A percentile compares a stretch with the other conserved stretches of the same genome.
These are phyloP conservation scores for Chelidonichthys spinosus DNA, from an alignment of 2,797 vertebrate species.

Conservation along the genomic window DNA sequence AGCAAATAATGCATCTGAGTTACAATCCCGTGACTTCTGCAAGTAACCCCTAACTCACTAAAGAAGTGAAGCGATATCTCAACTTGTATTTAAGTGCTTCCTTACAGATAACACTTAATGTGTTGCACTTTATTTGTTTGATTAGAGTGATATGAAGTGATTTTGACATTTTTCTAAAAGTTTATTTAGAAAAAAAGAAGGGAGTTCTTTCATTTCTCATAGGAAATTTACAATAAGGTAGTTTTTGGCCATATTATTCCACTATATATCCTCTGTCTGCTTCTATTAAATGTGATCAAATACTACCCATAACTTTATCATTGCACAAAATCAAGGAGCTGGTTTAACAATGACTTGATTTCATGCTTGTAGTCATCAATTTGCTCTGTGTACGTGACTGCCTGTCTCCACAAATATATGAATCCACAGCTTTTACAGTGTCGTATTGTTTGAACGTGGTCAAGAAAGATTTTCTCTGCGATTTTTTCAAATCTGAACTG, in stretches of 20 bases:
- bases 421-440: background rate
- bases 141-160: background rate
- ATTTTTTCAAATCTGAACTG: constrained; percentile 31
- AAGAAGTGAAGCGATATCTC: background rate
- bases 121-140: background rate
- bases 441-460: constrained; percentile 11
- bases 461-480: constrained; percentile 15
- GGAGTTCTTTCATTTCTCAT: background rate
- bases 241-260: background rate
- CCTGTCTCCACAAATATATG: background rate
- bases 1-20: background rate
- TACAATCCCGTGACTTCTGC: background rate
- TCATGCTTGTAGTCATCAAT: background rate
- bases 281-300: background rate
- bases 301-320: background rate
- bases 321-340: background rate
- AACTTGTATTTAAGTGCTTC: background rate
- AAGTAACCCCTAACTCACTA: background rate
- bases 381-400: background rate
- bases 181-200: background rate
- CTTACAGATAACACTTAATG: too few species aligned
- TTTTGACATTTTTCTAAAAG: too few species aligned
- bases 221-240: background rate
- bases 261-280: background rate
- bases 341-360: too few species aligned